These are phyloP conservation scores for Stictonetta naevosa DNA, from an alignment of 2,113 vertebrate species.

Conservation along the genomic window DNA sequence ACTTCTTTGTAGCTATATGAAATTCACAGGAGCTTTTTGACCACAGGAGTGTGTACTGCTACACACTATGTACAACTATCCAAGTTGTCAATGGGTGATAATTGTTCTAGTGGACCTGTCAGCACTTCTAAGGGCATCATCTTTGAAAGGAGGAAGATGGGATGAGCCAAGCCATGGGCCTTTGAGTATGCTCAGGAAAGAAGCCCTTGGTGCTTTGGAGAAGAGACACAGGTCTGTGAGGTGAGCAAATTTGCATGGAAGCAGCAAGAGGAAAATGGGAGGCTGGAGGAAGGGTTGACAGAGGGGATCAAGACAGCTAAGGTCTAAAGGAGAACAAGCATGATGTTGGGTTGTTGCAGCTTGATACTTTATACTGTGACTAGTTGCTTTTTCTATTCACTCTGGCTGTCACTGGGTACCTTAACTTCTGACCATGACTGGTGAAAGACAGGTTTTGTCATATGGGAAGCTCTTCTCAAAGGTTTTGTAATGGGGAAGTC, in stretches of 20 bases:
- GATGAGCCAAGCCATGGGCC: not conserved
- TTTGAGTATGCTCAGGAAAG: rapidly evolving
- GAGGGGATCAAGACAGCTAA: not conserved
- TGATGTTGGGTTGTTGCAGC: not conserved
- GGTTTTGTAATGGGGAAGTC: not conserved
- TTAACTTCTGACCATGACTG: not conserved
- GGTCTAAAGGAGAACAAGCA: not conserved
- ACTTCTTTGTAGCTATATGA: not conserved
- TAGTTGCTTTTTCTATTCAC: not conserved
- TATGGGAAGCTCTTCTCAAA: not conserved
- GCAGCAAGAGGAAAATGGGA: not conserved
- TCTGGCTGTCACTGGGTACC: not conserved
- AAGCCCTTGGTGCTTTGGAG: not conserved
- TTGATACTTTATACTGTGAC: not conserved
- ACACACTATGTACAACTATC: too few species aligned
- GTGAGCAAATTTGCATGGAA: not conserved
- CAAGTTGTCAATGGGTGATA: not conserved
- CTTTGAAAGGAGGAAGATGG: not conserved
- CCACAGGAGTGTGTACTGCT: not conserved
- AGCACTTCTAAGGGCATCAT: not conserved
- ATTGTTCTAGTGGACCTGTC: not conserved
- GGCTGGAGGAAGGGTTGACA: not conserved
- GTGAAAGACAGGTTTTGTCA: not conserved
- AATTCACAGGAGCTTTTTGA: not conserved
- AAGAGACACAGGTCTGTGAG: not conserved